Conservation (phyloP, 2,888 invertebrate species). For the Agrenia bidenticulata region DNA sequence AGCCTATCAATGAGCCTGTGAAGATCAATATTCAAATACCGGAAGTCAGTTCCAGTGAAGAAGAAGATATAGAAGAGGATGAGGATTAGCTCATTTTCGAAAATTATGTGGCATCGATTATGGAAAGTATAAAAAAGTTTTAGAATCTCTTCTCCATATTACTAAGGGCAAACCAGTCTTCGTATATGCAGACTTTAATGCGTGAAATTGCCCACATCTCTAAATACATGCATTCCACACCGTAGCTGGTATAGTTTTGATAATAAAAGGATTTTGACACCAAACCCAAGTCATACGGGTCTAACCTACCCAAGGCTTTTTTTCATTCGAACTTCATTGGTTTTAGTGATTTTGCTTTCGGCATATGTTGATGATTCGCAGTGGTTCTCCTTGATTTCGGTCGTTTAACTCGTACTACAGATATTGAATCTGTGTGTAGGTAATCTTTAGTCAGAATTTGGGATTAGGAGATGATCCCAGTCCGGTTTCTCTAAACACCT, state of each 20-base stretch:
- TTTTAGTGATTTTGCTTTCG: too few species aligned
- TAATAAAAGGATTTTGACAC: slow-evolving; percentile 28
- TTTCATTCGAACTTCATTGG: too few species aligned
- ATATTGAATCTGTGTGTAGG: slow-evolving; percentile 6
- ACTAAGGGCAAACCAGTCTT: too few species aligned
- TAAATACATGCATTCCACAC: neutral
- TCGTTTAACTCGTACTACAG: slow-evolving; percentile 43
- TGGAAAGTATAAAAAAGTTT: too few species aligned
- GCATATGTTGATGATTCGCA: slow-evolving; percentile 11
- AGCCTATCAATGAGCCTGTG: too few species aligned
- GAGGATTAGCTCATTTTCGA: neutral
- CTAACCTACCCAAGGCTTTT: neutral
- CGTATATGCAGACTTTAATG: too few species aligned
- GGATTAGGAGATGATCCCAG: slow-evolving; percentile 28
- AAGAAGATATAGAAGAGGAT: too few species aligned
- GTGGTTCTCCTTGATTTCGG: slow-evolving; percentile 52
- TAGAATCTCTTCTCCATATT: too few species aligned
- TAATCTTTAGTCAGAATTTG: slow-evolving; percentile 11
- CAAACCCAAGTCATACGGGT: neutral
- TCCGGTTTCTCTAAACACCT: slow-evolving; percentile 39
- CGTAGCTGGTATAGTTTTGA: neutral
- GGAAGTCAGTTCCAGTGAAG: neutral
- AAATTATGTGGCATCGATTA: too few species aligned
- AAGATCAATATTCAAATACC: neutral
- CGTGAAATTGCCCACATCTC: too few species aligned